These are phyloP conservation scores for Acanthococcus lagerstroemiae DNA, from an alignment of 2,888 invertebrate species.

Conservation along the genomic window DNA sequence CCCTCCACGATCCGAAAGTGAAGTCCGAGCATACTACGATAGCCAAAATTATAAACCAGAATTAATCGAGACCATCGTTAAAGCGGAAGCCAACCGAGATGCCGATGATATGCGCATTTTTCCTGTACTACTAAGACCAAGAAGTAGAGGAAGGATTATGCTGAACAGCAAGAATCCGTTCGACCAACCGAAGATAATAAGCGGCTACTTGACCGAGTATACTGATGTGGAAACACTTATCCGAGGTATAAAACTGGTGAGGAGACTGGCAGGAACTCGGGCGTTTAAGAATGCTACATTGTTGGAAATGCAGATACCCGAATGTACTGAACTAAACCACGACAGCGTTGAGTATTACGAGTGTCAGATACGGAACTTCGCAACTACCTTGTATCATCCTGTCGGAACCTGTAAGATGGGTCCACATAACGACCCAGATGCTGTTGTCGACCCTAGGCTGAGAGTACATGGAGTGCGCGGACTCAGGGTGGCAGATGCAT, in stretches of 20 bases:
- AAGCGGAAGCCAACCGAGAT: too few relatives aligned
- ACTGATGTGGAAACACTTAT: conserved; percentile 6
- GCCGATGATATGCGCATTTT: background rate
- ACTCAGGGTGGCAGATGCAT: conserved; percentile 36
- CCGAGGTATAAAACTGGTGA: background rate
- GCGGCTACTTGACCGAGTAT: conserved; percentile 1
- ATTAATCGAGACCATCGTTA: too few relatives aligned
- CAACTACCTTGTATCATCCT: conserved; percentile 43
- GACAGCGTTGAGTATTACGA: conserved; percentile 4
- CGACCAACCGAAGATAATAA: conserved; percentile 2
- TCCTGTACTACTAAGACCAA: conserved; percentile 6
- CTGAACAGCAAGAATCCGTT: background rate
- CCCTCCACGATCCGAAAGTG: conserved; percentile 34
- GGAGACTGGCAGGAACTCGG: background rate
- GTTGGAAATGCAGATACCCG: background rate
- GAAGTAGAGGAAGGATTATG: conserved; percentile 7
- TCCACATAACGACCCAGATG: conserved; percentile 34
- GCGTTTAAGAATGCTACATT: background rate
- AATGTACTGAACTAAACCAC: background rate
- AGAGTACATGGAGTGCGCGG: conserved; percentile 41
- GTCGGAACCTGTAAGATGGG: conserved; percentile 48
- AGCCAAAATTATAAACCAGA: too few relatives aligned
- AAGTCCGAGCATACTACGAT: background rate
- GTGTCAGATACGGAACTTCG: conserved; percentile 7
- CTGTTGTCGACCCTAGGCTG: conserved; percentile 37